Evolutionary conservation across 2,113 vertebrate genomes (phyloP), one percentile per base, ranked within the genome.

Genomic region (Microcebus ravelobensis): DNA sequence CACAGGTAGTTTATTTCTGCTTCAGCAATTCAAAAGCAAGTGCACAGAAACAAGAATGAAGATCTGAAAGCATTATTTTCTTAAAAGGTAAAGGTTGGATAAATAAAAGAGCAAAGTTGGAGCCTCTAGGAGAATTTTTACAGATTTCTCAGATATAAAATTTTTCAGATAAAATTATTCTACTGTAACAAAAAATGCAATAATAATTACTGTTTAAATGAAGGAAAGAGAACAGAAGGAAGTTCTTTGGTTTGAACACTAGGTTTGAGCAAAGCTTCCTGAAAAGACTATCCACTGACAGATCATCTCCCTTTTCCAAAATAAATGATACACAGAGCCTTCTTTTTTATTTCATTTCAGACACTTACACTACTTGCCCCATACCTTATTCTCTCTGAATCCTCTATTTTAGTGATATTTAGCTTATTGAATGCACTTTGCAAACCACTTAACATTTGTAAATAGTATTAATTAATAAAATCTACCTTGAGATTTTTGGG

Each of bases 401-500:
- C 71, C 42, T 76, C 94, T 73, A 7, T 23, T 25, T 88, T 14
- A 34, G 73, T 50, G 34, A 20, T 59, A 20, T 80, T 86, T 68
- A 76, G 10, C 59, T 36, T 76, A 55, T 59, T 85, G 61, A 80
- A 39, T n/a, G 6, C 39, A 52, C 3, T 71, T 63, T 80, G 80
- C 48, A 68, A 90, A 71, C 13, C 50, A 73, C 15, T 61, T 81
- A 82, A 77, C 45, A 25, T 50, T 50, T 9, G 15, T 63, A 83
- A 91, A 83, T 45, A 63, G 34, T 42, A 13, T 59, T 63, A 57
- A 87, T 21, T 59, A 29, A 70, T 39, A 73, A 87, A 68, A 20
- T 90, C 86, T 98, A 99, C 99, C 99, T 99, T 99, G 93, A 99
- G 99, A 96, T 99, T 99, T 98, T 99, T 99, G 34, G 99, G 99